Base-by-base conservation (phyloP, 2,797 vertebrate genomes). In the Allochrocebus solatus region DNA sequence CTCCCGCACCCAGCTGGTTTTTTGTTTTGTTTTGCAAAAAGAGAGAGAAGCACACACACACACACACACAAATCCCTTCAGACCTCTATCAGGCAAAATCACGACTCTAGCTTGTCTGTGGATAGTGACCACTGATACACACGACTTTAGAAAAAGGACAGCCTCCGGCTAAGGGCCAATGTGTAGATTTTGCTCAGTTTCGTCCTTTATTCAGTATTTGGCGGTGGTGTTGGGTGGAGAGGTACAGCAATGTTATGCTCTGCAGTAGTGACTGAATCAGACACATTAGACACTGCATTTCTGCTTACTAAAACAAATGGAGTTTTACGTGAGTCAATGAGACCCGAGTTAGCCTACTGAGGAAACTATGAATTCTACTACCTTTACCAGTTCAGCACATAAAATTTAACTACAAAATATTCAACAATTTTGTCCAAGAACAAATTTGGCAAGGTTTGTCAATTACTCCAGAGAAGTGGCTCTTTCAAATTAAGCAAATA, bases 261-360 rank as follows among this genome's bases (percentile, higher is more conserved):
- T 64, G 59, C 21, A 72, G 82, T 36, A 36, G 74, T 75, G 33
- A 64, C 4, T 70, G 82, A 80, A 36, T 33, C 91, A 81, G 4
- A 95, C 80, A 79, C 48, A 74, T 90, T 70, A 96, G 88, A 59
- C 76, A 67, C 0, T 55, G 33, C 76, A 22, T 33, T 94, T 90
- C 88, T 93, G 83, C 93, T 94, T 87, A 81, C 78, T 70, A 95
- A 83, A 92, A 87, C 93, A 95, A 94, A 85, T 67, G 87, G 83
- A 95, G 94, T 78, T 95, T 84, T 41, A 39, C 13, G 75, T 53
- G 87, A 95, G 81, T 89, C 79, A 41, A 83, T 48, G 64, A 79
- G 30, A 78, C 43, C 17, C 67, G 70, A 81, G 85, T 55, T 82
- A 41, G 22, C 59, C 61, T 83, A 30, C 46, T 53, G 26, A 75